Evolutionary conservation across 1,140 invertebrate genomes (phyloP).

Genomic region (Ips nitidus): DNA sequence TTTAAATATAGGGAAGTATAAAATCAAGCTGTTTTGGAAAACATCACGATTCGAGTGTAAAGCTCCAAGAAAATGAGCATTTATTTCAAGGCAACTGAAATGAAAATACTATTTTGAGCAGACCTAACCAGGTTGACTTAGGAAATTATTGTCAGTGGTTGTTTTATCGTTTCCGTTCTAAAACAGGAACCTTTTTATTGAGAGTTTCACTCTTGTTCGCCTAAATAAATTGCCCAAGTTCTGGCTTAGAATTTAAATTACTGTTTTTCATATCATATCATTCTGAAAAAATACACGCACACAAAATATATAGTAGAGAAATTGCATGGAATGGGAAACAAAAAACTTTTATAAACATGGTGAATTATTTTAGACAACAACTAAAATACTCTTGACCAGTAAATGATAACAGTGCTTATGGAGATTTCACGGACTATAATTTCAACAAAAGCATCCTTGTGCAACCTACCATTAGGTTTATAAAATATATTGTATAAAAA

Average conservation of each 20-base stretch:
- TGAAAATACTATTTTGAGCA: slow-evolving; percentile 12
- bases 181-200: slow-evolving; percentile 9
- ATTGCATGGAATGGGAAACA: no score
- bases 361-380: no score
- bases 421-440: no score
- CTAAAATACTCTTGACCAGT: no score
- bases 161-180: slow-evolving; percentile 4
- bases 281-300: no score
- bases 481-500: neutral
- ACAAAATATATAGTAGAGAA: no score
- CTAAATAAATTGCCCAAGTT: neutral
- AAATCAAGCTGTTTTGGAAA: slow-evolving; percentile 11
- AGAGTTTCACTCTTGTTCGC: slow-evolving; percentile 3
- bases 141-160: slow-evolving; percentile 12
- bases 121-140: slow-evolving; percentile 7
- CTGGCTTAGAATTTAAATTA: no score
- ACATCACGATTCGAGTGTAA: slow-evolving; percentile 4
- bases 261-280: no score
- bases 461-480: slow-evolving; percentile 1
- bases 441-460: neutral
- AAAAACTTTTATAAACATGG: no score
- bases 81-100: neutral
- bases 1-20: no score
- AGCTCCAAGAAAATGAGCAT: slow-evolving; percentile 6
- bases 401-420: no score